Evolutionary conservation across 2,113 vertebrate genomes (phyloP).

Genomic region (Prietella phreatophila): DNA sequence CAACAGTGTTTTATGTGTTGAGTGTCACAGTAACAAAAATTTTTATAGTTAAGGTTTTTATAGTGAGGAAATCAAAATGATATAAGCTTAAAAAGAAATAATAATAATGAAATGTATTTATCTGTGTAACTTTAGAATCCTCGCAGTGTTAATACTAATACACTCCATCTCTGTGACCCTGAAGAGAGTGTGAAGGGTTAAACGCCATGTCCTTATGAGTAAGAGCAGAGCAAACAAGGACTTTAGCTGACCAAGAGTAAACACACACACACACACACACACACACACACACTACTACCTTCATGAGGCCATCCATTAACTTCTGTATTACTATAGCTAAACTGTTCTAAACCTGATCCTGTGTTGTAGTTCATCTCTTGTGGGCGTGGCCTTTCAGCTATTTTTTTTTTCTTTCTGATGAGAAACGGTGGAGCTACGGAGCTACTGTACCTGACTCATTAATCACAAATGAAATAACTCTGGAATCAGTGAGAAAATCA

Average conservation of each 20-base stretch:
- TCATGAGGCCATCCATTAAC: not conserved
- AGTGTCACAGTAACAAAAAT: not conserved
- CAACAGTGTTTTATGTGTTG: not conserved
- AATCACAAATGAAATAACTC: not conserved
- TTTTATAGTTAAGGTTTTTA: not conserved
- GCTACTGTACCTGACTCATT: not conserved
- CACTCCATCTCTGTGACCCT: not conserved
- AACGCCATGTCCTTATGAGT: not conserved
- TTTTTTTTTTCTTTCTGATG: no score
- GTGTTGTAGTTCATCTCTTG: not conserved
- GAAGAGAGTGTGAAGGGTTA: not conserved
- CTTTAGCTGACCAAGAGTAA: not conserved
- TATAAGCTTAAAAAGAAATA: not conserved
- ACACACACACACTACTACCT: not conserved
- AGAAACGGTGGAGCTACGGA: not conserved
- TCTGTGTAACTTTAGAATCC: not conserved
- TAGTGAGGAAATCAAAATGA: not conserved
- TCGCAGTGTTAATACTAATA: not conserved
- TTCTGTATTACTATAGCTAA: not conserved
- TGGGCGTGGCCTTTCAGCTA: not conserved
- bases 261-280: slow-evolving; percentile 4
- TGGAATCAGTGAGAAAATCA: not conserved
- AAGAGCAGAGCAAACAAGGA: slow-evolving; percentile 20
- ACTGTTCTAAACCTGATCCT: not conserved
- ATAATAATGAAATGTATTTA: not conserved